Base-by-base conservation (phyloP, 2,888 invertebrate species). In the Trisateles emortualis region DNA sequence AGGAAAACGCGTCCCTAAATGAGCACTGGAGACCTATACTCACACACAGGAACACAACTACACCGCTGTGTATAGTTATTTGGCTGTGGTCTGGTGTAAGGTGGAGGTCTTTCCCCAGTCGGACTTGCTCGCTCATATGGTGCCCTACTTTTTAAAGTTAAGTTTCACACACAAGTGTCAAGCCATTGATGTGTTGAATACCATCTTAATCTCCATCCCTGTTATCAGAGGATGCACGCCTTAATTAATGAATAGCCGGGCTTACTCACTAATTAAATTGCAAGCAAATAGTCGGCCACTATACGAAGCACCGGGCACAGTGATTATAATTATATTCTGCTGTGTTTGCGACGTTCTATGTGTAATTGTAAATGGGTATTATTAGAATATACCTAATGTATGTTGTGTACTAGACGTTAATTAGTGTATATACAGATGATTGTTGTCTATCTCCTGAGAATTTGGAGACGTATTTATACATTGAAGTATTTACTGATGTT, bases 221-320 rank as follows among this genome's bases (percentile, higher is more conserved):
- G 58, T 67, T 65, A 71, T 67, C 64, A 62, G 49, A 46, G 58
- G 67, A 67, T 64, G 47, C 54, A 59, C 52, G 61, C 66, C 73
- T 52, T 80, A 82, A 84, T 84, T 80, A 82, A 78, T 72, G 64
- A 72, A 74, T 65, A 62, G 57, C 58, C 52, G 46, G 49, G 69
- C 68, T 72, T 66, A 64, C 66, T 59, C 72, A 70, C 59, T 81
- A 75, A 81, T 82, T 80, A 79, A 70, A 74, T 67, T 72, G 74
- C 70, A 68, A 61, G 58, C 71, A 76, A 78, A 80, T 79, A 71
- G 70, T 65, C 43, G 60, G 46, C 60, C 65, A 68, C 68, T 64
- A 70, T 46, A 53, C 45, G 47, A 46, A 59, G 46, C 51, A 30
- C 55, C 39, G 64, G 60, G 67, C 60, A 48, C 53, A 59, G 59